Evolutionary conservation across 2,797 vertebrate genomes (phyloP).

Genomic region (Coregonus ussuriensis): DNA sequence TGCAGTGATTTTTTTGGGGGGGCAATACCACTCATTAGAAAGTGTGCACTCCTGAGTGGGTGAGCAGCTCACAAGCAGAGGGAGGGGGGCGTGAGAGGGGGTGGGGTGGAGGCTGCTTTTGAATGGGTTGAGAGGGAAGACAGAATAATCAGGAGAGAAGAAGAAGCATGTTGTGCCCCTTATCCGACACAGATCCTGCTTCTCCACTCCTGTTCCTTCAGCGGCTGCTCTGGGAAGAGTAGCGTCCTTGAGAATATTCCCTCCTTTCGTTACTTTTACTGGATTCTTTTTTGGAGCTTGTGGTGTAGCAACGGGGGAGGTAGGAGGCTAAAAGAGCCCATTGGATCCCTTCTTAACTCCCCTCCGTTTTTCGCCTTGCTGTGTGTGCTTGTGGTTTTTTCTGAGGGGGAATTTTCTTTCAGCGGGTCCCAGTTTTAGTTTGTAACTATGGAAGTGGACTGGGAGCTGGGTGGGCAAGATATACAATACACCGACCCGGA

Average conservation of each 20-base stretch:
- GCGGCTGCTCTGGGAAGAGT: not conserved
- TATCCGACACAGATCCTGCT: conserved; percentile 19
- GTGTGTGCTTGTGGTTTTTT: conserved; percentile 10
- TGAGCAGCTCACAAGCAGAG: conserved; percentile 18
- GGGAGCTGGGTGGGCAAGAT: conserved; percentile 73
- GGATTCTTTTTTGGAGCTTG: conserved; percentile 4
- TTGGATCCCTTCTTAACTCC: conserved; percentile 12
- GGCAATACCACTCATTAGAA: not conserved
- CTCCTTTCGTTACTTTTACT: not conserved
- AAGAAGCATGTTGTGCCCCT: conserved; percentile 44
- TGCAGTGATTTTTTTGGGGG: not conserved
- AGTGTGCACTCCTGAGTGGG: conserved; percentile 7
- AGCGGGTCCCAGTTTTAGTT: conserved; percentile 21
- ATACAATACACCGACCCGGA: conserved; percentile 61
- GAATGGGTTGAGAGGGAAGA: conserved; percentile 42
- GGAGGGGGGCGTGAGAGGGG: conserved; percentile 33
- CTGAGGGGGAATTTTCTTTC: not conserved
- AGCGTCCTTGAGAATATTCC: not conserved
- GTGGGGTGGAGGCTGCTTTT: conserved; percentile 37
- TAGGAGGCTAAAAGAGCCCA: conserved; percentile 17
- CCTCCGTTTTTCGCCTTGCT: conserved; percentile 20
- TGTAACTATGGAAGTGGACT: conserved; percentile 84
- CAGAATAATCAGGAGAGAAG: conserved; percentile 41
- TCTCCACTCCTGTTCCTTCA: not conserved
- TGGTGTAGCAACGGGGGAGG: conserved; percentile 2